Evolutionary conservation across 2,797 vertebrate species (phyloP).

Genomic region (Thaleichthys pacificus): DNA sequence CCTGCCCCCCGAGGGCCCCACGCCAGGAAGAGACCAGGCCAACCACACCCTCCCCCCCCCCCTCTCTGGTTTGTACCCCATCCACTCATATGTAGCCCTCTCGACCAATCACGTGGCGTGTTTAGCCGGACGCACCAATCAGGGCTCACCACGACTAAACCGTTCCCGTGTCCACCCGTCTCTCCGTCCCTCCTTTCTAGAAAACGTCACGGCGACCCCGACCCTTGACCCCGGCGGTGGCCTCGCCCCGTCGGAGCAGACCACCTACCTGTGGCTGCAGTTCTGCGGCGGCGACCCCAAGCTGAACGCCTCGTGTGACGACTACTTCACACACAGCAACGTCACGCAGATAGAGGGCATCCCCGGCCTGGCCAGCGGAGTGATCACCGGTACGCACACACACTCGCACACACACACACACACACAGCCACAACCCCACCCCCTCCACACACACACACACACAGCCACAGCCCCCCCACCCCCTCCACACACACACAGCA

Average conservation of each 20-base stretch:
- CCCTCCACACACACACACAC: neutral
- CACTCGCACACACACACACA: slow-evolving; percentile 3
- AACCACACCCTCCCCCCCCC: slow-evolving; percentile 57
- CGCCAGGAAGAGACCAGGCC: neutral
- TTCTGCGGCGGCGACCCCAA: slow-evolving; percentile 75
- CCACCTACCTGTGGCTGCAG: slow-evolving; percentile 75
- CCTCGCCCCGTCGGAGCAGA: slow-evolving; percentile 31
- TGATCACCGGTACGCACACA: slow-evolving; percentile 75
- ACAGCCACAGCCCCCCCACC: neutral
- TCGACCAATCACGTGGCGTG: too few relatives aligned
- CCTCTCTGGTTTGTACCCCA: neutral
- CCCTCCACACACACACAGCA: neutral
- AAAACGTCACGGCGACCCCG: slow-evolving; percentile 51
- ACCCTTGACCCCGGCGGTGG: slow-evolving; percentile 20
- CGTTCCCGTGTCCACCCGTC: neutral
- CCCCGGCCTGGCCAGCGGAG: slow-evolving; percentile 82
- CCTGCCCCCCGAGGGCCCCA: slow-evolving; percentile 2
- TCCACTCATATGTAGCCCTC: too few relatives aligned
- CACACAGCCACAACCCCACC: neutral
- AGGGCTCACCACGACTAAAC: too few relatives aligned
- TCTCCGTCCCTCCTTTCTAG: slow-evolving; percentile 28
- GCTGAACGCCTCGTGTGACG: slow-evolving; percentile 79
- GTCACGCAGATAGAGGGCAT: slow-evolving; percentile 78
- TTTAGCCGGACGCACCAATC: too few relatives aligned
- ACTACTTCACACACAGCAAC: slow-evolving; percentile 81